phyloP scores from a whole-genome alignment of 1,140 invertebrate species.

The Maniola jurtina region DNA sequence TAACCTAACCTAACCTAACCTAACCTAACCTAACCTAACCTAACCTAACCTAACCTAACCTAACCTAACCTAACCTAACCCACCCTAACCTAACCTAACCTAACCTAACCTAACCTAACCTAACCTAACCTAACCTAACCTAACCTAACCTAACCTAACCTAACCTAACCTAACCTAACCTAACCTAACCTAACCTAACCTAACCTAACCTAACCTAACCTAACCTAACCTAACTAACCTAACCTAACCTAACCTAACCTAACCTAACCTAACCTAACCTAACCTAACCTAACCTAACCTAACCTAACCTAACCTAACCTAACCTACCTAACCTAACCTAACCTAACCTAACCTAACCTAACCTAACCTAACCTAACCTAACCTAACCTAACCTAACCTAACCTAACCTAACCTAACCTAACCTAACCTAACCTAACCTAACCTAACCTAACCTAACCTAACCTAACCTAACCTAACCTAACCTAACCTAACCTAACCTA shows the following conservation, averaged over 20 bases:
- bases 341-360: no score
- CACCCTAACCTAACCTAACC: conserved; percentile 49
- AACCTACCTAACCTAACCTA: no score
- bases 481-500: background rate
- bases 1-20: conserved; percentile 37
- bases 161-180: conserved; percentile 36
- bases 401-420: conserved; percentile 6
- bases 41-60: conserved; percentile 37
- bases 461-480: conserved; percentile 3
- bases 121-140: conserved; percentile 40
- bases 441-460: conserved; percentile 6
- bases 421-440: no score
- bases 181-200: conserved; percentile 32
- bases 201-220: conserved; percentile 29
- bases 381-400: conserved; percentile 2
- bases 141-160: conserved; percentile 33
- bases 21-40: conserved; percentile 28
- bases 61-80: conserved; percentile 59
- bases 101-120: conserved; percentile 31
- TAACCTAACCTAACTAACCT: conserved; percentile 39
- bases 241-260: conserved; percentile 41
- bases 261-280: conserved; percentile 22
- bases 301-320: conserved; percentile 1
- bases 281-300: conserved; percentile 29
- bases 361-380: background rate